phyloP scores from a whole-genome alignment of 2,797 vertebrate species.

The Bradypodion pumilum region DNA sequence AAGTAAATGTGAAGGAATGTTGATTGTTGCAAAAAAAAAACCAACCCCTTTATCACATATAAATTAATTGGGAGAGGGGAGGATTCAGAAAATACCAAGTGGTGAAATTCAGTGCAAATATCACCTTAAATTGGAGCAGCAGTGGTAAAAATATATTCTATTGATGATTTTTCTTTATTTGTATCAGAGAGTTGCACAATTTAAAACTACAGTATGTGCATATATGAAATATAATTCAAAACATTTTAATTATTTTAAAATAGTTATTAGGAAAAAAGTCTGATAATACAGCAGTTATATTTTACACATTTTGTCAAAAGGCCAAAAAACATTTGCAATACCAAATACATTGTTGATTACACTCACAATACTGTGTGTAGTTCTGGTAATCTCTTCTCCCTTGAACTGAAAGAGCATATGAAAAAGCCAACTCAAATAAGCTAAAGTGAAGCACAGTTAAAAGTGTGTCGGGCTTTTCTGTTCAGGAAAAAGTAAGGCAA shows the following conservation, averaged over 20 bases:
- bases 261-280: background rate
- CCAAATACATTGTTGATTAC: too few species aligned
- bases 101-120: background rate
- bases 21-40: background rate
- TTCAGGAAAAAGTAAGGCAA: background rate
- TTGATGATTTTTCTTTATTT: too few species aligned
- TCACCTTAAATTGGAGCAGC: background rate
- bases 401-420: background rate
- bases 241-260: too few species aligned
- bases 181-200: too few species aligned
- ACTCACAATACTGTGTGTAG: too few species aligned
- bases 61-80: background rate
- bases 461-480: background rate
- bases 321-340: too few species aligned
- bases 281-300: background rate
- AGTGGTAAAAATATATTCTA: background rate
- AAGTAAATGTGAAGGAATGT: background rate
- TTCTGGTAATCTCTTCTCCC: background rate
- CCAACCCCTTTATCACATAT: too few species aligned
- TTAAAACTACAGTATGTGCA: too few species aligned
- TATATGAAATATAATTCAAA: too few species aligned
- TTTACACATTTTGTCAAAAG: too few species aligned
- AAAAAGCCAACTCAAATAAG: background rate
- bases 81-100: background rate
- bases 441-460: background rate